Evolutionary conservation across 2,113 vertebrate species (phyloP).

Genomic region (Regulus satrapa): DNA sequence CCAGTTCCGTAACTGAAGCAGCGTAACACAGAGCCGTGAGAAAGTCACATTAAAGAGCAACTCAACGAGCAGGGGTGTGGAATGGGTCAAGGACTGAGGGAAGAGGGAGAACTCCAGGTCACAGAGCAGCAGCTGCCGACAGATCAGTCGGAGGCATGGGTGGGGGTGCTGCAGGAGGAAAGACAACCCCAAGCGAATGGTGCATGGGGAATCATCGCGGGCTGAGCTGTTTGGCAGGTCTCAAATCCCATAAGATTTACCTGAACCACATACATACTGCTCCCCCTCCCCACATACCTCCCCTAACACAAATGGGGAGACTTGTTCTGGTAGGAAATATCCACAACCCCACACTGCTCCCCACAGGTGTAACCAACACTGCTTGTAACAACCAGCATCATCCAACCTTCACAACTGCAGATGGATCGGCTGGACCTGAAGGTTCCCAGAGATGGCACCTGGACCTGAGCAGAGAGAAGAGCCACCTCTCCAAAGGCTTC

Average conservation of each 20-base stretch:
- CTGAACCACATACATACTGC: accelerated
- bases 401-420: too few relatives aligned
- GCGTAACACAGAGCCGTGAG: not conserved
- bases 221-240: not conserved
- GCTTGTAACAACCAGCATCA: not conserved
- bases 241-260: not conserved
- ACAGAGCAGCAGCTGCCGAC: not conserved
- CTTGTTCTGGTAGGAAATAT: not conserved
- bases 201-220: accelerated
- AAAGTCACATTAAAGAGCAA: not conserved
- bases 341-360: not conserved
- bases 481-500: not conserved
- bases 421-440: not conserved
- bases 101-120: not conserved
- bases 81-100: not conserved
- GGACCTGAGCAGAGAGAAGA: not conserved
- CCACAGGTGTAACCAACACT: not conserved
- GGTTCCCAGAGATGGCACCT: accelerated
- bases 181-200: accelerated
- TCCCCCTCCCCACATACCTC: not conserved
- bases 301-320: not conserved
- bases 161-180: not conserved
- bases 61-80: not conserved
- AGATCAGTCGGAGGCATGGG: accelerated
- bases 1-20: not conserved